phyloP scores from a whole-genome alignment of 2,113 vertebrate genomes.

The Centropristis striata region DNA sequence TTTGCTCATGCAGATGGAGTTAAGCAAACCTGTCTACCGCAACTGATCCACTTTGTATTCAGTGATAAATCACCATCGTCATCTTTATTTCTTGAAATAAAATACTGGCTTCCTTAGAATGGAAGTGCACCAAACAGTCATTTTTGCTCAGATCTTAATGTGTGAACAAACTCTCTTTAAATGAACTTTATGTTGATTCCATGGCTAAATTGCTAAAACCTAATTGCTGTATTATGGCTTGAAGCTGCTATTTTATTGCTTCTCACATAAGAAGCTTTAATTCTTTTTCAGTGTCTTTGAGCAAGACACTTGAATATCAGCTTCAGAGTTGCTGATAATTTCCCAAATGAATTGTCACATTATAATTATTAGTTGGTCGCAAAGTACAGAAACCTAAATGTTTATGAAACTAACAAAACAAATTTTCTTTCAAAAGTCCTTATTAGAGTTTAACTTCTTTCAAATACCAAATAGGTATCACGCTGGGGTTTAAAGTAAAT shows the following conservation, averaged over 20 bases:
- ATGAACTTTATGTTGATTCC: background rate
- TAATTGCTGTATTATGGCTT: background rate
- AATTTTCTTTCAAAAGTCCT: background rate
- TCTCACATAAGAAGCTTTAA: background rate
- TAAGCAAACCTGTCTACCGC: background rate
- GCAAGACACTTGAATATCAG: slow-evolving; percentile 1
- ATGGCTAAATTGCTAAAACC: background rate
- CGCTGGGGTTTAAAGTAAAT: background rate
- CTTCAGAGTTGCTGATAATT: background rate
- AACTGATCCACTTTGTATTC: background rate
- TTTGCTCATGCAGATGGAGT: background rate
- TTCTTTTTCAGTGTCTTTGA: background rate
- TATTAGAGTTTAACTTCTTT: background rate
- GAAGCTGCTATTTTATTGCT: background rate
- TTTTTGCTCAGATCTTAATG: background rate
- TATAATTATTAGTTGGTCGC: background rate
- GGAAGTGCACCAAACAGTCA: background rate
- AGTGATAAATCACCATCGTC: background rate
- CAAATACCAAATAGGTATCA: background rate
- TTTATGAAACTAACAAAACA: background rate
- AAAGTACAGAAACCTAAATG: background rate
- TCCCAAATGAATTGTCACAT: background rate
- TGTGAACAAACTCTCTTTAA: no score
- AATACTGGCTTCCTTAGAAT: background rate
- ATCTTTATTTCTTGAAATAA: background rate